Conservation (phyloP, 2,888 invertebrate species). For the Trachelus iudaicus region DNA sequence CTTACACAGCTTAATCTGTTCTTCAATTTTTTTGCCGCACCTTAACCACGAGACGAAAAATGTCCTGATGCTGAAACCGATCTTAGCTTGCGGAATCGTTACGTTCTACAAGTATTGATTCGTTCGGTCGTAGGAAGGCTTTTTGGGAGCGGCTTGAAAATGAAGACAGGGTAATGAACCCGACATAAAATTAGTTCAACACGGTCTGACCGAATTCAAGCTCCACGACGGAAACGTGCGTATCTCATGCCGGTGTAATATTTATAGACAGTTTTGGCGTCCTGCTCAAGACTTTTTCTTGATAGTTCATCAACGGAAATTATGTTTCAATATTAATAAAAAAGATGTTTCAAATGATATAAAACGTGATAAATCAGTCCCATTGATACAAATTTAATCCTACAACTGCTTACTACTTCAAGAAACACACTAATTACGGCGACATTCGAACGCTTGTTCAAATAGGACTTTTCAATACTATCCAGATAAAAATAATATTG, state of each 20-base stretch:
- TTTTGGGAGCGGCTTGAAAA: constrained; percentile 18
- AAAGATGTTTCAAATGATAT: not conserved
- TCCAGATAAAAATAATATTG: not conserved
- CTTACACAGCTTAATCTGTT: not conserved
- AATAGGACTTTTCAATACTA: not conserved
- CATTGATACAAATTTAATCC: too few relatives aligned
- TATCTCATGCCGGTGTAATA: constrained; percentile 49
- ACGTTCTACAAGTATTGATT: not conserved
- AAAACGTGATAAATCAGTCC: too few relatives aligned
- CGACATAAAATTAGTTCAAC: constrained; percentile 58
- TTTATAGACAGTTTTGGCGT: constrained; percentile 43
- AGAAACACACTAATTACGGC: not conserved
- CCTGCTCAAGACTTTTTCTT: not conserved
- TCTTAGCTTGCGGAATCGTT: not conserved
- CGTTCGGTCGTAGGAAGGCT: not conserved
- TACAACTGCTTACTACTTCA: too few relatives aligned
- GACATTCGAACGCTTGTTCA: not conserved
- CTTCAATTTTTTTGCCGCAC: not conserved
- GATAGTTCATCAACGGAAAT: not conserved
- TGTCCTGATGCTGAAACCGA: not conserved
- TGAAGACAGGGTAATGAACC: constrained; percentile 54
- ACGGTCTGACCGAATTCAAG: constrained; percentile 55
- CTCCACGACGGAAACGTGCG: constrained; percentile 41
- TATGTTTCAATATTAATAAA: not conserved
- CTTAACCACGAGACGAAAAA: not conserved